phyloP scores from a whole-genome alignment of 2,113 vertebrate genomes.

The Sialia sialis region DNA sequence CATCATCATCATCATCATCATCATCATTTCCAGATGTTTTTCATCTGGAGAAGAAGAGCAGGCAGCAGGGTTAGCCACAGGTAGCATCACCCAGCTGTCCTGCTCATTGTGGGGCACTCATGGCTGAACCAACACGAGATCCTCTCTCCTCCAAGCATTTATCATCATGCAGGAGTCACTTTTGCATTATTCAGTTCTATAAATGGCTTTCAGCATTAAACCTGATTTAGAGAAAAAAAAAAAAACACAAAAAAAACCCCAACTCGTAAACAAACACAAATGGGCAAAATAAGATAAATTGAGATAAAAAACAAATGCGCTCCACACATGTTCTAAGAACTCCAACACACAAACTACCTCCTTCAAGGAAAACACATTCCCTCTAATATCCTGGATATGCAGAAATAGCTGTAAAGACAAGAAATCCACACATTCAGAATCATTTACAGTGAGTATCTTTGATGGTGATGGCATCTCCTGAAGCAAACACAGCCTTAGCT shows the following conservation, averaged over 20 bases:
- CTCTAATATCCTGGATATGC: constrained; percentile 2
- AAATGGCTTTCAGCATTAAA: neutral
- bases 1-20: neutral
- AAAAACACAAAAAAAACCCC: too few species aligned
- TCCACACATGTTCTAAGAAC: neutral
- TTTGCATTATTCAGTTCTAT: neutral
- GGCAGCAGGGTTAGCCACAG: neutral
- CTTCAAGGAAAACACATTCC: constrained; percentile 18
- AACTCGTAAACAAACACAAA: neutral
- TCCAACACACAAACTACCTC: neutral
- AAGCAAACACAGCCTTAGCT: neutral
- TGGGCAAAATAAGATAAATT: neutral
- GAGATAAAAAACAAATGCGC: neutral
- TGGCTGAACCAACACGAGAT: neutral
- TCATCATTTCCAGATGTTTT: neutral
- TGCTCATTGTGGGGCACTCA: neutral
- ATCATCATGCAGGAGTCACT: neutral
- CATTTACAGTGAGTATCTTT: neutral
- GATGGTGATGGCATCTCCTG: constrained; percentile 15
- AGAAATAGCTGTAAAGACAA: neutral
- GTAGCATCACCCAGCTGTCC: neutral
- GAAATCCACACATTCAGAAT: neutral
- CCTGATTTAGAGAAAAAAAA: neutral
- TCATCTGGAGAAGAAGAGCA: neutral
- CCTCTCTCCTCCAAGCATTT: neutral